Percentiles rank a stretch among this genome's conserved stretches.
Conservation (phyloP, 2,888 invertebrate genomes). For the Luffia ferchaultella region DNA sequence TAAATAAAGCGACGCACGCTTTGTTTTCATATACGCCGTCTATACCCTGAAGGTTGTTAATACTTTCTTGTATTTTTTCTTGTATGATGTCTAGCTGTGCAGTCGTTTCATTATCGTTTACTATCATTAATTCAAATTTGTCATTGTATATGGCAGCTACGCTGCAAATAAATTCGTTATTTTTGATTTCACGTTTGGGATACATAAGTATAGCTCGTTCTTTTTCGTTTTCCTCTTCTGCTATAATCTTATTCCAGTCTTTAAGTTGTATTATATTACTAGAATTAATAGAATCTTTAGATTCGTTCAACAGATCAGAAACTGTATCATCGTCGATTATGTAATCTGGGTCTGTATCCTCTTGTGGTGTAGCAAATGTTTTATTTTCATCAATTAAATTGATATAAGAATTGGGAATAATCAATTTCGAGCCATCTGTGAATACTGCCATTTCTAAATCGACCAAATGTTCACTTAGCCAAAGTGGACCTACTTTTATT, state of each 20-base stretch:
- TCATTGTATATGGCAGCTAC: conserved; percentile 36
- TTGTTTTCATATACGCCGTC: conserved; percentile 48
- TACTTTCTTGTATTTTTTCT: conserved; percentile 16
- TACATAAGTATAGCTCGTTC: conserved; percentile 26
- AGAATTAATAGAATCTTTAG: conserved; percentile 23
- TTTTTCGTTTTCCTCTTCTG: conserved; percentile 21
- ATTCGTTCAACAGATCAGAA: conserved; percentile 17
- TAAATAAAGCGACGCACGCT: conserved; percentile 71
- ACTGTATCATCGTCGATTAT: conserved; percentile 29
- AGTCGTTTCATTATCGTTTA: conserved; percentile 23
- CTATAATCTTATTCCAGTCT: conserved; percentile 40
- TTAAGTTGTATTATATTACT: too few relatives aligned
- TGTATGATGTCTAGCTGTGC: background rate
- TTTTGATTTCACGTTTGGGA: conserved; percentile 17
- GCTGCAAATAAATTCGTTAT: conserved; percentile 34
- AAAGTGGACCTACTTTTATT: conserved; percentile 35
- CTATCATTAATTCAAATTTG: conserved; percentile 35
- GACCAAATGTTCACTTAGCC: conserved; percentile 54
- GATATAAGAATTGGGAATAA: conserved; percentile 29
- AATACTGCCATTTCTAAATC: conserved; percentile 48
- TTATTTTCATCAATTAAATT: conserved; percentile 7
- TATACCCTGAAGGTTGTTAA: conserved; percentile 36
- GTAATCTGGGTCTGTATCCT: conserved; percentile 38
- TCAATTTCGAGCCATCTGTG: conserved; percentile 35
- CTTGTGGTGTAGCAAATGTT: conserved; percentile 19